These are phyloP conservation scores for Neolamprologus multifasciatus DNA, from an alignment of 2,797 vertebrate genomes.

Conservation along the genomic window DNA sequence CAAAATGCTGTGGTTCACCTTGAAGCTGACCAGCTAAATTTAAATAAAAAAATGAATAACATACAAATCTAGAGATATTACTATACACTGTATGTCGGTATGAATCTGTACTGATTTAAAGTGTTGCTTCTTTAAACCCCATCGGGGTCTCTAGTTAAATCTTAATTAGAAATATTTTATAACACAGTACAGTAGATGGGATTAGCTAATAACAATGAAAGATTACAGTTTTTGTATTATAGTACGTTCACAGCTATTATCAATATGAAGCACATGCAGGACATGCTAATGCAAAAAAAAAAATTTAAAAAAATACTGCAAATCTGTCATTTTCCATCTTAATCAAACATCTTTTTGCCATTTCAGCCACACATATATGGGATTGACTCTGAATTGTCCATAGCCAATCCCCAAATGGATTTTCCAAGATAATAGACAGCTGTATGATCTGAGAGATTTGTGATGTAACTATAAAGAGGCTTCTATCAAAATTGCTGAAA, in stretches of 20 bases:
- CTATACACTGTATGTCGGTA: not conserved
- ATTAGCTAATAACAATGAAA: not conserved
- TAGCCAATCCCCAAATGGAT: not conserved
- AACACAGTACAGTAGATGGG: not conserved
- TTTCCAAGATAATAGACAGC: not conserved
- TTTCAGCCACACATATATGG: not conserved
- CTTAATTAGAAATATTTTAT: not conserved
- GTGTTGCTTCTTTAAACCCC: not conserved
- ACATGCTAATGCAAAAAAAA: not conserved
- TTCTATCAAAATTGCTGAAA: not conserved
- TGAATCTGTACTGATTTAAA: not conserved
- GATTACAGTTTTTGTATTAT: not conserved
- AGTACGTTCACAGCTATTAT: not conserved
- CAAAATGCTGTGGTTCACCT: rapidly evolving
- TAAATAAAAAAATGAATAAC: not conserved
- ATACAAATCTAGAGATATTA: not conserved
- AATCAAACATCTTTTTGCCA: not conserved
- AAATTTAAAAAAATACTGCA: not conserved
- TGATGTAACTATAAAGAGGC: not conserved
- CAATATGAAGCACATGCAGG: not conserved
- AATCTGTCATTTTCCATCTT: not conserved
- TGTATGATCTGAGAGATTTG: not conserved
- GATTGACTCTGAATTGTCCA: not conserved
- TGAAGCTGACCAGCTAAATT: not conserved
- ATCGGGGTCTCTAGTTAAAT: not conserved